A percentile compares a stretch with the other conserved stretches of the same genome.
Evolutionary conservation across 1,140 invertebrate species (phyloP).

Genomic region (Bombyx mandarina): DNA sequence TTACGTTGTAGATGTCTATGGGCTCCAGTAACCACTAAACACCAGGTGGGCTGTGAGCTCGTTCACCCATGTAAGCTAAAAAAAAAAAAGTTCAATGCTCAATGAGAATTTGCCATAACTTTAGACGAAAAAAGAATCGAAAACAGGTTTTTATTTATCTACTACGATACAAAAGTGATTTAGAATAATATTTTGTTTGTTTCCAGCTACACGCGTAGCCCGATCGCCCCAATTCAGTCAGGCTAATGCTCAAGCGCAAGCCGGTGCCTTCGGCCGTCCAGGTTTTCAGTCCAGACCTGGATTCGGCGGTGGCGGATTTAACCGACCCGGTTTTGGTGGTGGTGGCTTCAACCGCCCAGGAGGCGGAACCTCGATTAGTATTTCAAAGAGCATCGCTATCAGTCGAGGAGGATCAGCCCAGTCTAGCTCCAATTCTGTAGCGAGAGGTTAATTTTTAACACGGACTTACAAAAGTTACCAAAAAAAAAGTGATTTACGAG

Average conservation of each 20-base stretch:
- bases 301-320: neutral
- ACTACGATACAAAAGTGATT: no score
- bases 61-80: no score
- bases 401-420: constrained; percentile 5
- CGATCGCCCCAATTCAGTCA: constrained; percentile 12
- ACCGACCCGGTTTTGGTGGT: neutral
- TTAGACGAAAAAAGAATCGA: no score
- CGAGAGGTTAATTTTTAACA: constrained; percentile 3
- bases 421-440: constrained; percentile 9
- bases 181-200: neutral
- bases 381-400: constrained; percentile 14
- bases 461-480: neutral
- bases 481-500: no score
- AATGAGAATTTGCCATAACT: no score
- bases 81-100: no score
- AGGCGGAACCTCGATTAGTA: constrained; percentile 11
- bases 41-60: no score
- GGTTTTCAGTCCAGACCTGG: constrained; percentile 1
- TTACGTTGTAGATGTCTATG: no score
- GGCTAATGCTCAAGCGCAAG: constrained; percentile 8
- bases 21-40: no score
- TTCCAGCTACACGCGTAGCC: constrained; percentile 7
- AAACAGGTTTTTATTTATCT: no score
- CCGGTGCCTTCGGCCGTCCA: constrained; percentile 3
- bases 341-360: constrained; percentile 1